Percentiles rank a stretch among this genome's conserved stretches.
phyloP scores from a whole-genome alignment of 2,888 invertebrate species.

The Leucozona laternaria region DNA sequence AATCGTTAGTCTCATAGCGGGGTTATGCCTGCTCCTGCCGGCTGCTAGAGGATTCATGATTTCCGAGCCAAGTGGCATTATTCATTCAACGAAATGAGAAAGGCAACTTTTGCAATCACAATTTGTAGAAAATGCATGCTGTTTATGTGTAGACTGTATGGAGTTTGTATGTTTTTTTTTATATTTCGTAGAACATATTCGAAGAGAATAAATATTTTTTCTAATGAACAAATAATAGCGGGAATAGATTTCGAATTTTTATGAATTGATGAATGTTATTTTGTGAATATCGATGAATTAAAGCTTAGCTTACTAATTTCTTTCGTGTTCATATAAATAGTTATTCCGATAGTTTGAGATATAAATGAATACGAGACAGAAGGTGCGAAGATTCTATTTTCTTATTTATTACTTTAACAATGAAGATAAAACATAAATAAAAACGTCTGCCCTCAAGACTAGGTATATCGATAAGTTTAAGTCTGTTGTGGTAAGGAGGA shows the following conservation, averaged over 20 bases:
- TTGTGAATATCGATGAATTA: not conserved
- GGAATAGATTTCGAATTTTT: not conserved
- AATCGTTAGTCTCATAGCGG: slow-evolving; percentile 27
- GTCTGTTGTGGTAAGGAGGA: no score
- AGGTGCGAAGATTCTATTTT: no score
- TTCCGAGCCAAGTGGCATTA: not conserved
- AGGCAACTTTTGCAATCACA: not conserved
- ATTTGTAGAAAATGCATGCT: not conserved
- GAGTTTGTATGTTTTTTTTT: not conserved
- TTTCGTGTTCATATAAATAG: no score
- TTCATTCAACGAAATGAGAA: not conserved
- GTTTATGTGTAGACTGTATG: not conserved
- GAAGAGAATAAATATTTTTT: no score
- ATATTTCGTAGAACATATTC: not conserved
- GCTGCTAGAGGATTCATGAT: not conserved
- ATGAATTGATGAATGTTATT: not conserved
- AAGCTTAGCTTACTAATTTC: no score
- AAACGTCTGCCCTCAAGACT: no score
- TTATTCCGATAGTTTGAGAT: no score
- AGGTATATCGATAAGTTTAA: no score
- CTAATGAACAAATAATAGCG: not conserved
- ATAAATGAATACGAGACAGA: no score
- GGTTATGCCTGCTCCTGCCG: not conserved
- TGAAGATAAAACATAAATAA: no score
- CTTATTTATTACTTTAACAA: no score